Percentiles rank a stretch among this genome's conserved stretches.
These are phyloP conservation scores for Plebejus anna DNA, from an alignment of 2,888 invertebrate genomes.

Conservation along the genomic window DNA sequence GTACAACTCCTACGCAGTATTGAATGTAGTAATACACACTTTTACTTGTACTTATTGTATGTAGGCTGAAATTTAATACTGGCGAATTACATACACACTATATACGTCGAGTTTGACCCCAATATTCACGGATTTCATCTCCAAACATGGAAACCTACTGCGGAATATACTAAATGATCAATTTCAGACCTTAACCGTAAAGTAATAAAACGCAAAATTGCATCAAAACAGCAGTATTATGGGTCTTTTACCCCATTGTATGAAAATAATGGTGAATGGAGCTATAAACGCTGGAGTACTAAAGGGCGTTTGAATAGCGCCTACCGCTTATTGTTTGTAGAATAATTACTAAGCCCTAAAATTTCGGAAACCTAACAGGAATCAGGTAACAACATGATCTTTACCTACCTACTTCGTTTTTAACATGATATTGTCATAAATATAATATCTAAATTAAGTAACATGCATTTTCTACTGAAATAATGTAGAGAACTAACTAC, in stretches of 20 bases:
- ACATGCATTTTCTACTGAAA: too few species aligned
- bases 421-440: not conserved
- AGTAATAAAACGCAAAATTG: not conserved
- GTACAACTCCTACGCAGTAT: not conserved
- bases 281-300: not conserved
- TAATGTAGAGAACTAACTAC: too few species aligned
- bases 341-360: not conserved
- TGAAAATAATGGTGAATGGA: conserved; percentile 21
- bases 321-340: conserved; percentile 8
- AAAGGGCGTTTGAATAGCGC: not conserved
- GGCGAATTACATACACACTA: not conserved
- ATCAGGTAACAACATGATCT: not conserved
- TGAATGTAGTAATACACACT: conserved; percentile 4
- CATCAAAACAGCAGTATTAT: not conserved
- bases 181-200: not conserved
- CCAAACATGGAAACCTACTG: conserved; percentile 27
- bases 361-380: not conserved
- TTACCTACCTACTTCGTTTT: not conserved
- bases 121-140: conserved; percentile 14
- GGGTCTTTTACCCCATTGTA: not conserved
- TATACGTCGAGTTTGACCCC: conserved; percentile 4
- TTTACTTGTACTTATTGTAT: conserved; percentile 8
- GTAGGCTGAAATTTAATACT: not conserved
- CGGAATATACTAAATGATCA: not conserved
- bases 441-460: too few species aligned